Percentiles rank a stretch among this genome's conserved stretches.
phyloP scores from a whole-genome alignment of 2,797 vertebrate species.

The Sebastes glaucus region DNA sequence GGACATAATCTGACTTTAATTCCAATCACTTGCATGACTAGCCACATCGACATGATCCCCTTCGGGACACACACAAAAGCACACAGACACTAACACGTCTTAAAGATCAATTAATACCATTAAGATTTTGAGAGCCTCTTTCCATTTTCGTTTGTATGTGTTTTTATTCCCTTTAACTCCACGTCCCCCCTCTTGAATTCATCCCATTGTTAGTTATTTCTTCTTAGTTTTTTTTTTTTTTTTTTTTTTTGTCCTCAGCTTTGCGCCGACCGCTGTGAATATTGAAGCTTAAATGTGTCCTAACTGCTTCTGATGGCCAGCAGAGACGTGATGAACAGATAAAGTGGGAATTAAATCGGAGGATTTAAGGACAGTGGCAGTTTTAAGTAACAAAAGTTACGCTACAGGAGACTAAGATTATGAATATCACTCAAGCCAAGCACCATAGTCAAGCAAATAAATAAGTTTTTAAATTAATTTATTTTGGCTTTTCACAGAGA shows the following conservation, averaged over 20 bases:
- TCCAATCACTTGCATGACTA: constrained; percentile 70
- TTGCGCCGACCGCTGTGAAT: not conserved
- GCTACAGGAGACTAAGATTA: constrained; percentile 1
- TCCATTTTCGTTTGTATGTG: not conserved
- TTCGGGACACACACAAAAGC: constrained; percentile 35
- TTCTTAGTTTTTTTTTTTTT: not conserved
- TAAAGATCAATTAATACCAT: constrained; percentile 30
- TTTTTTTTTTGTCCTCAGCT: not conserved
- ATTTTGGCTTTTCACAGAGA: constrained; percentile 33
- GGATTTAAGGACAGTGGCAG: constrained; percentile 27
- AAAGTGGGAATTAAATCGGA: constrained; percentile 27
- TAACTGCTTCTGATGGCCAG: constrained; percentile 16
- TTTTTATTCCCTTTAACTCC: constrained; percentile 4
- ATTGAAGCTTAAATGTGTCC: constrained; percentile 12
- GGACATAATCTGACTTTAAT: constrained; percentile 65
- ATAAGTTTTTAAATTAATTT: constrained; percentile 38
- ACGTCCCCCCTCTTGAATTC: not conserved
- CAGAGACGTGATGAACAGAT: constrained; percentile 15
- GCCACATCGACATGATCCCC: constrained; percentile 35
- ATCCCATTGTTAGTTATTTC: not conserved
- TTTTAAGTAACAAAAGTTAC: constrained; percentile 41
- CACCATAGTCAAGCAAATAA: constrained; percentile 3
- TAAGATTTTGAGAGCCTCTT: not conserved
- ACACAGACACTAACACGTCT: not conserved
- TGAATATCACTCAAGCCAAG: constrained; percentile 42